phyloP scores from a whole-genome alignment of 2,113 vertebrate genomes.

The Podarcis muralis region DNA sequence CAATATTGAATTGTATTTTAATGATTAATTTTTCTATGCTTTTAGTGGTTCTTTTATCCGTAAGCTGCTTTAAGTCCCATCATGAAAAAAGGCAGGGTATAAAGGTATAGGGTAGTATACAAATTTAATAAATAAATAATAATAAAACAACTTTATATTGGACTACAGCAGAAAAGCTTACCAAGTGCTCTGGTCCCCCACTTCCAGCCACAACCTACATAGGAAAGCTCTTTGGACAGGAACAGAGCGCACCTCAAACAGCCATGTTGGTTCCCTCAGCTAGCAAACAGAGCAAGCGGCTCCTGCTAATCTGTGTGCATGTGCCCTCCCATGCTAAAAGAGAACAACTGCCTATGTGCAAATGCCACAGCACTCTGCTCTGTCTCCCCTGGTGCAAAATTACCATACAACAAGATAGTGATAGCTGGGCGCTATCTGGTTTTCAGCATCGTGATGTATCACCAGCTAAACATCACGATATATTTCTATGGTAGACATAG shows the following conservation, averaged over 20 bases:
- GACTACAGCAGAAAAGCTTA: not conserved
- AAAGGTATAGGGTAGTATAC: too few species aligned
- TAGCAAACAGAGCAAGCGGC: not conserved
- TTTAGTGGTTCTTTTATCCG: too few species aligned
- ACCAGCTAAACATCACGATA: too few species aligned
- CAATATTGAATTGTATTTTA: too few species aligned
- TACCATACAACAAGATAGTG: not conserved
- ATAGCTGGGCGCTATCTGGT: too few species aligned
- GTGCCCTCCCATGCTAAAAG: not conserved
- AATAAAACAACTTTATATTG: not conserved
- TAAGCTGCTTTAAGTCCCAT: too few species aligned
- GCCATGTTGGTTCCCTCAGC: not conserved
- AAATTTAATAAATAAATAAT: too few species aligned
- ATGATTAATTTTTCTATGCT: too few species aligned
- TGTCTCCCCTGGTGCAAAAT: too few species aligned
- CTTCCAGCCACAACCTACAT: not conserved
- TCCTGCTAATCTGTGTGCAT: not conserved
- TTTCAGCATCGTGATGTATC: too few species aligned
- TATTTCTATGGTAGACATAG: too few species aligned
- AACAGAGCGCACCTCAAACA: not conserved
- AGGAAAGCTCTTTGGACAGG: not conserved
- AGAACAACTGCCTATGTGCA: not conserved
- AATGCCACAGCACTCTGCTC: not conserved
- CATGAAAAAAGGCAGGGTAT: too few species aligned
- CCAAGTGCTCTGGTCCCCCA: not conserved